Evolutionary conservation across 1,140 invertebrate species (phyloP).

Genomic region (Polypedilum pembai): DNA sequence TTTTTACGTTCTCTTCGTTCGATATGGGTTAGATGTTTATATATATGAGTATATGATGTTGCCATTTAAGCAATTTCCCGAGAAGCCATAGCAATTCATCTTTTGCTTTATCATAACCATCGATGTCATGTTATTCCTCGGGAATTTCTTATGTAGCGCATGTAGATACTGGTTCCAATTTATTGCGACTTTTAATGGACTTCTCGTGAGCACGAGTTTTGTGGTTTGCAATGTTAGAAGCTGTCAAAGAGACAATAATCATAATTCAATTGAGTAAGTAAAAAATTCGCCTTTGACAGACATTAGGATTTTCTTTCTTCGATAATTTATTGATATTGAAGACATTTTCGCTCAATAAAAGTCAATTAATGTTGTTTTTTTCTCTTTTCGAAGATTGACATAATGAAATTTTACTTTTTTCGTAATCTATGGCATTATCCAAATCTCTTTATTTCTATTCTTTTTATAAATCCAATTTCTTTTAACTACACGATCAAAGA

Average conservation of each 20-base stretch:
- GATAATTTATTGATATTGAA: no score
- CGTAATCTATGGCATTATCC: no score
- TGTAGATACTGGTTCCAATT: not conserved
- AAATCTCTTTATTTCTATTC: no score
- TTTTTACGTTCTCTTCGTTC: no score
- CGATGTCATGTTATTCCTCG: not conserved
- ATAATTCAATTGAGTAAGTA: not conserved
- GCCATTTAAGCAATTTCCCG: not conserved
- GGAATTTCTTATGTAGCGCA: not conserved
- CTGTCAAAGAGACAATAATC: not conserved
- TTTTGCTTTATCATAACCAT: not conserved
- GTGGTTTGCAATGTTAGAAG: no score
- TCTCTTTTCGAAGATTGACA: no score
- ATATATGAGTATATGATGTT: not conserved
- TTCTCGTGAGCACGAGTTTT: not conserved
- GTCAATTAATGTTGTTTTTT: no score
- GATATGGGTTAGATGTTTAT: not conserved
- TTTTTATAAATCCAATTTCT: no score
- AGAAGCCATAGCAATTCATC: not conserved
- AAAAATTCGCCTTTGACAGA: not conserved
- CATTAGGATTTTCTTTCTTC: no score
- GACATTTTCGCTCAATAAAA: no score
- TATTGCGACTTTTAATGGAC: slow-evolving; percentile 12
- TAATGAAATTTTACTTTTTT: no score
- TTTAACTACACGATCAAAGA: no score